Base-by-base conservation (phyloP, 2,888 invertebrate species). In the Salpingus planirostris region DNA sequence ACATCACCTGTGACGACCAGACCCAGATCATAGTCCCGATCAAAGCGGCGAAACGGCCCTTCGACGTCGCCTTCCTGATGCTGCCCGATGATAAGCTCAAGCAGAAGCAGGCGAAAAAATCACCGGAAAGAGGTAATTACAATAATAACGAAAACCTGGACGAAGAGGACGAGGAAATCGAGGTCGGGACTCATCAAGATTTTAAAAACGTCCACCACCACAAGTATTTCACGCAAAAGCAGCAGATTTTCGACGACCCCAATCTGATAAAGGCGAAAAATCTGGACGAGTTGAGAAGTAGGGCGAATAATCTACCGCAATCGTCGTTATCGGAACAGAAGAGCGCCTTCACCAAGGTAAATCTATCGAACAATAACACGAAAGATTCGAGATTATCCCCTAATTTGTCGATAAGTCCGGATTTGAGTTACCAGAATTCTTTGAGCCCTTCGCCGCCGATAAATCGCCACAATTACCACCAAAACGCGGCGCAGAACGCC, bases 51-150 rank as follows among this genome's bases (percentile, higher is more conserved):
- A 91, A 91, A 54, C 69, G 91, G 10, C 84, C 88, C 1, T 91
- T 91, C 57, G 90, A 91, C 59, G 90, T 91, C 6, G 90, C 90
- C 1, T 91, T 91, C 52, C 66, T 91, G 13, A 88, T 90, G 73
- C 80, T 86, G 61, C 88, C 88, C 1, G 88, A 89, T 57, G 88
- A 88, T 40, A 83, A 84, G 52, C 63, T 83, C 26, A 78, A 80
- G 30, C 73, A 78, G 26, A 76, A 78, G 47, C 73, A 69, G 53
- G 61, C 70, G 15, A 57, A 73, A 52, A 66, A 72, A 12, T 67
- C 70, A 0, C 47, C 50, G 28, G 24, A 40, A 10, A 45, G 47
- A 31, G 31, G 32, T 24, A 33, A 36, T 5, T 46, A 40, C 29
- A 45, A 48, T 31, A 44, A 46, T 15, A 49, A 57, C 26, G 47